Base-by-base conservation (phyloP, 2,888 invertebrate genomes). In the Gibbula magus region DNA sequence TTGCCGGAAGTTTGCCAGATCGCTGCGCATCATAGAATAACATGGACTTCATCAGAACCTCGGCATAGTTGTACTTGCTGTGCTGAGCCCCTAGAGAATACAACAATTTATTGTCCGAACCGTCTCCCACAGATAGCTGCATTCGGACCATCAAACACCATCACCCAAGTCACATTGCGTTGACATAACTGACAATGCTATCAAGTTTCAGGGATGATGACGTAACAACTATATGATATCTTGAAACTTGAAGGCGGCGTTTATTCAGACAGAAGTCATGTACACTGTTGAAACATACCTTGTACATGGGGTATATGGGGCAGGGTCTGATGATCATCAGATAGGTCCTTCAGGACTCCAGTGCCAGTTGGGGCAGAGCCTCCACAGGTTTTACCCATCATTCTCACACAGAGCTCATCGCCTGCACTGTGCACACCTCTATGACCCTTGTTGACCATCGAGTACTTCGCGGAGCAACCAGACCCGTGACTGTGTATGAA, bases 1-100 rank as follows among this genome's bases (percentile, higher is more conserved):
- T 67, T 3, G 77, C 78, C 10, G 88, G 88, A 51, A 88, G 84
- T 56, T 81, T 80, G 5, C 88, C 88, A 10, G 87, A 86, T 56
- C 86, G 35, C 82, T 88, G 86, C 2, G 87, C 88, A 79, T 88
- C 87, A 75, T 87, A 88, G 82, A 88, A 88, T 77, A 88, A 54
- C 32, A 87, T 83, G 8, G 88, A 88, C 77, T 85, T 85, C 25
- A 77, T 74, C 67, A 87, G 79, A n/a, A 82, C 83, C 25, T 85
- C 86, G 5, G 74, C 83, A 22, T 84, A 85, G 75, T 76, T 76
- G 32, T 84, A 85, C 25, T 82, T 80, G 13, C 83, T 81, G 3
- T 56, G 52, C 25, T 85, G 29, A 7, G 51, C 32, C 16, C 53
- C 66, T 66, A 22, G 1, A n/a, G 51, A 22, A 18, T n/a, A 13